A percentile compares a stretch with the other conserved stretches of the same genome.
phyloP scores from a whole-genome alignment of 2,113 vertebrate genomes.

The Hemicordylus capensis region DNA sequence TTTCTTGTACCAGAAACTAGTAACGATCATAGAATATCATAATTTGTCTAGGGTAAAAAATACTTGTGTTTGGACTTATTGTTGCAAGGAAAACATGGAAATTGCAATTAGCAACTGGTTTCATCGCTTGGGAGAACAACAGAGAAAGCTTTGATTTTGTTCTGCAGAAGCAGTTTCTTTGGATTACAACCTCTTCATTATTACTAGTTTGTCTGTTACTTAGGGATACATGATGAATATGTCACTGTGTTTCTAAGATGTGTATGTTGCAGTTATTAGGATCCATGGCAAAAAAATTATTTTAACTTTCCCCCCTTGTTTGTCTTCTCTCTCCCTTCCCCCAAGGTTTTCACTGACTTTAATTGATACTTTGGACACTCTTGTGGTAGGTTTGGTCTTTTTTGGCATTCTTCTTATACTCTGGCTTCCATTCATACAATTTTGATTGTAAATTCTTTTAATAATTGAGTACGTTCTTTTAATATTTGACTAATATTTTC shows the following conservation, averaged over 20 bases:
- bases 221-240: not conserved
- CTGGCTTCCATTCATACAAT: not conserved
- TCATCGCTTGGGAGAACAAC: not conserved
- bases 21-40: not conserved
- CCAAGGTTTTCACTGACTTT: conserved; percentile 95
- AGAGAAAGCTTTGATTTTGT: not conserved
- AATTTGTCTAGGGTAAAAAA: not conserved
- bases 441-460: not conserved
- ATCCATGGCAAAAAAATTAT: not conserved
- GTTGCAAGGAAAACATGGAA: not conserved
- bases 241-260: not conserved
- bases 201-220: not conserved
- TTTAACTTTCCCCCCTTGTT: conserved; percentile 26
- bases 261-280: not conserved
- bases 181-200: not conserved
- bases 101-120: not conserved
- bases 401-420: conserved; percentile 19
- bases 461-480: not conserved
- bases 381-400: conserved; percentile 85
- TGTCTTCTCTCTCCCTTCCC: not conserved
- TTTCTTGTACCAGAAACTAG: too few relatives aligned
- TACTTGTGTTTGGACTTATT: too few relatives aligned
- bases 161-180: not conserved
- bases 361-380: conserved; percentile 96
- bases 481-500: not conserved